These are phyloP conservation scores for Leptobrachium leishanense DNA, from an alignment of 2,113 vertebrate species.

Conservation along the genomic window DNA sequence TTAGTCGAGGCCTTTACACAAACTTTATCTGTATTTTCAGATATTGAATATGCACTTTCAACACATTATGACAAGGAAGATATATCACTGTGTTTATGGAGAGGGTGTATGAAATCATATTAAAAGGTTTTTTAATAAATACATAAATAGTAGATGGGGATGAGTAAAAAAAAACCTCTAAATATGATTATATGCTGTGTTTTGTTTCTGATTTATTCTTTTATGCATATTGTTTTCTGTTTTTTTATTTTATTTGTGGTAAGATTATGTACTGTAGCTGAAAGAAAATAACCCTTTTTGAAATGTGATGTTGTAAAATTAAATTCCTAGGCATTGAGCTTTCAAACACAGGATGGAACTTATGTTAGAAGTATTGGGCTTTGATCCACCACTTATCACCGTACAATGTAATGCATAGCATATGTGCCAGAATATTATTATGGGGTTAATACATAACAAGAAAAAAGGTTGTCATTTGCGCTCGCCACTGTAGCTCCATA, in stretches of 20 bases:
- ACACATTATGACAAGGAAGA: conserved; percentile 43
- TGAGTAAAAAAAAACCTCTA: background rate
- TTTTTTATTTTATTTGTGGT: background rate
- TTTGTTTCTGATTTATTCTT: conserved; percentile 4
- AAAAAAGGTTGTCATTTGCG: too few relatives aligned
- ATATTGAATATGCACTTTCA: conserved; percentile 49
- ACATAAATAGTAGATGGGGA: conserved; percentile 34
- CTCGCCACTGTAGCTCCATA: too few relatives aligned
- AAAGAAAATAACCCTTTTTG: background rate
- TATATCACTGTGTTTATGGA: conserved; percentile 41
- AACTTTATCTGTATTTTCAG: conserved; percentile 52
- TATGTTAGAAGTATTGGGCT: too few relatives aligned
- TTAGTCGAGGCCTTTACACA: conserved; percentile 47
- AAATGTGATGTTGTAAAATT: too few relatives aligned
- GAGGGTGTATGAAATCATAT: conserved; percentile 43
- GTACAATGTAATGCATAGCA: too few relatives aligned
- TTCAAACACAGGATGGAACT: too few relatives aligned
- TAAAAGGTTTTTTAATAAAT: conserved; percentile 49
- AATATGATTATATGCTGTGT: conserved; percentile 9
- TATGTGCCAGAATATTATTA: too few relatives aligned
- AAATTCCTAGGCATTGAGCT: too few relatives aligned
- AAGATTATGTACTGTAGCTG: too few relatives aligned
- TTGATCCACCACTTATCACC: too few relatives aligned
- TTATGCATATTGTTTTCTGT: background rate
- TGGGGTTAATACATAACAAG: too few relatives aligned